Evolutionary conservation across 2,888 invertebrate species (phyloP).

Genomic region (Andrena bicolor): DNA sequence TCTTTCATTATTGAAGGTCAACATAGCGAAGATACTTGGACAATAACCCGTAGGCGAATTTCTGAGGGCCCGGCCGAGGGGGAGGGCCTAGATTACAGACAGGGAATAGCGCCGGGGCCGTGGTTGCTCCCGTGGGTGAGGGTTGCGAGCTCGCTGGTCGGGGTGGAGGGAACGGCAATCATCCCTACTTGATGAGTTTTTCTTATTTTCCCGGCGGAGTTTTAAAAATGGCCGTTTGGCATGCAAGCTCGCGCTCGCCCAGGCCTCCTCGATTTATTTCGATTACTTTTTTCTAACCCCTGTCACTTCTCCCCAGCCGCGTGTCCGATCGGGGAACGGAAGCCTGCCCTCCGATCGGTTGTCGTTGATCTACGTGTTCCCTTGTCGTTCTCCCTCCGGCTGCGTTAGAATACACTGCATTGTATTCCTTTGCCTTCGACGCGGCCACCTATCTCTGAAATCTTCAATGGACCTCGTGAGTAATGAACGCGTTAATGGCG

Average conservation of each 20-base stretch:
- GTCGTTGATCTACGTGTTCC: background rate
- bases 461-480: conserved; percentile 4
- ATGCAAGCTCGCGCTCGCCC: conserved; percentile 74
- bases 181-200: conserved; percentile 81
- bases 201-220: conserved; percentile 80
- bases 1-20: conserved; percentile 70
- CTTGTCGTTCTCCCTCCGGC: background rate
- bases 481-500: background rate
- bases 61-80: conserved; percentile 45
- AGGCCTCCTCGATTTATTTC: conserved; percentile 76
- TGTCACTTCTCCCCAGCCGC: conserved; percentile 48
- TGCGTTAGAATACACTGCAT: background rate
- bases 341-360: conserved; percentile 28
- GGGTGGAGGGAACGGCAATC: conserved; percentile 75
- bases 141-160: conserved; percentile 56
- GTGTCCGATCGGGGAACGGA: conserved; percentile 34
- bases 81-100: conserved; percentile 65
- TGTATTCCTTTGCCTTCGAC: conserved; percentile 2
- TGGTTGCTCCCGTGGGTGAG: conserved; percentile 70
- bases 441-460: background rate
- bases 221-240: conserved; percentile 80
- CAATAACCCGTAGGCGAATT: conserved; percentile 73
- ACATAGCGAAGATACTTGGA: conserved; percentile 66
- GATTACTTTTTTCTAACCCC: conserved; percentile 73
- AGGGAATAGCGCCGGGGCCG: conserved; percentile 46